Base-by-base conservation (phyloP, 1,140 invertebrate genomes). In the Anastrepha obliqua region DNA sequence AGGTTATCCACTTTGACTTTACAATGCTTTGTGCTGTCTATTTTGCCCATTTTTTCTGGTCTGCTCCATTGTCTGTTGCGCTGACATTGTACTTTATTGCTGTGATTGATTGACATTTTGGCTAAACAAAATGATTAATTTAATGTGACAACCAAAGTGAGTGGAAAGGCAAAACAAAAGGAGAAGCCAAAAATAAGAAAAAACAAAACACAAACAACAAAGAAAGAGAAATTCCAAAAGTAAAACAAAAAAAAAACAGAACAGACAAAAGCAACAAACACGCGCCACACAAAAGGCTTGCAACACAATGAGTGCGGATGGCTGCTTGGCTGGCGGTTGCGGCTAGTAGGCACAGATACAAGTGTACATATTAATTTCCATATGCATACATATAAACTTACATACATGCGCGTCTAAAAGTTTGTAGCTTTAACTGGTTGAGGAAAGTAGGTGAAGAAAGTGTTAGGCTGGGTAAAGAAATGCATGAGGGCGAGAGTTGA, bases 51-150 rank as follows among this genome's bases (percentile, higher is more conserved):
- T 55, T 55, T 55, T 55, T 55, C 6, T 55, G 51, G 51, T 11
- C 51, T 55, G 11, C 51, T 55, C 74, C 29, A 17, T 74, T 74
- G 74, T 81, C 74, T 55, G n/a, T 55, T 55, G n/a, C 74, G n/a
- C 39, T 81, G 74, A 55, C 74, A 81, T 55, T 81, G 47, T 81
- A 81, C 20, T 55, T 81, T 81, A 55, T 81, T 81, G 74, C 47
- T 55, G 74, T 81, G 74, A 81, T 81, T 55, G 74, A 81, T 55
- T 81, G 74, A 81, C 74, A 55, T 81, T 81, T 81, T 17, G 74
- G 47, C 74, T 55, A 81, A 81, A 55, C 74, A 81, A 81, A 81
- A 81, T 81, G 74, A 81, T 81, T 81, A 81, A 81, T 81, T 81
- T 81, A 55, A 81, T 81, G 70, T 74, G 70, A 74, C 70, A 74